Conservation (phyloP, 2,888 invertebrate genomes). For the Lysandra bellargus region DNA sequence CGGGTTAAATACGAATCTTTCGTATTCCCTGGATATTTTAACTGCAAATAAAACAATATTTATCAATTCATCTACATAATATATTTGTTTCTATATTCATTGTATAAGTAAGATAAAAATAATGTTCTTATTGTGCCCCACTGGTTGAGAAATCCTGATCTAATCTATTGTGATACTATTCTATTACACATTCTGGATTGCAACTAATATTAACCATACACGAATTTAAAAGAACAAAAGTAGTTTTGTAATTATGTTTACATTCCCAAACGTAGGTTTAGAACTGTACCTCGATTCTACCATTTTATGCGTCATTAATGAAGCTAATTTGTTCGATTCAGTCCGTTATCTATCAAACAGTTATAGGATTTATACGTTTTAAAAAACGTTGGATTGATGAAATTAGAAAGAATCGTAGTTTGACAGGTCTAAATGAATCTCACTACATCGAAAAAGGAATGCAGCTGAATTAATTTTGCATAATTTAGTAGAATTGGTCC, state of each 20-base stretch:
- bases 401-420: background rate
- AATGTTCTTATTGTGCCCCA: background rate
- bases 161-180: constrained; percentile 16
- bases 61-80: no score
- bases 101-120: no score
- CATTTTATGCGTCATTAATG: background rate
- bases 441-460: background rate
- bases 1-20: background rate
- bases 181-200: constrained; percentile 22
- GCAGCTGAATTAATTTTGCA: background rate
- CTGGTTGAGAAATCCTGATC: background rate
- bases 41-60: background rate
- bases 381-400: background rate
- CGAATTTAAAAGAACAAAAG: constrained; percentile 28
- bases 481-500: background rate
- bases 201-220: constrained; percentile 26
- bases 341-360: no score
- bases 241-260: constrained; percentile 27
- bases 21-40: background rate
- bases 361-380: background rate
- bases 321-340: no score
- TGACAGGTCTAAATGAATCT: background rate
- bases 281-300: background rate
- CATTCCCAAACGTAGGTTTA: constrained; percentile 21
- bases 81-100: no score